Evolutionary conservation across 2,888 invertebrate species (phyloP).

Genomic region (Lasioglossum figueresi): DNA sequence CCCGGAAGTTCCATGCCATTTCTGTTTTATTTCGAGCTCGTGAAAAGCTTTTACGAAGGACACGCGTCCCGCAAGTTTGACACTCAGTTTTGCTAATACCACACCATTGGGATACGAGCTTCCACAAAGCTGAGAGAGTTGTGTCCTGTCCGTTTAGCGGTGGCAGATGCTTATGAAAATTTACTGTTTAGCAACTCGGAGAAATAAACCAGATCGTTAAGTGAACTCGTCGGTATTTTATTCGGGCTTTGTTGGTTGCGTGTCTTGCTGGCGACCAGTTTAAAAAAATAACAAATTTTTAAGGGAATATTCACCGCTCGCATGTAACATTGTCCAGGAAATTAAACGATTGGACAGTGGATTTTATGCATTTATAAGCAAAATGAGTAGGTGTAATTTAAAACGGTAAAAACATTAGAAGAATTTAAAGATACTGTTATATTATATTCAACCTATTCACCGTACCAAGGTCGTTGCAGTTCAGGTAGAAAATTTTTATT

Average conservation of each 20-base stretch:
- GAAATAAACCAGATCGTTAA: neutral
- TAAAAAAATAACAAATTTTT: too few species aligned
- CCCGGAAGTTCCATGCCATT: neutral
- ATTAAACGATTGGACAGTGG: too few species aligned
- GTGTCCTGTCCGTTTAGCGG: neutral
- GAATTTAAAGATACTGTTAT: too few species aligned
- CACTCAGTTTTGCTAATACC: neutral
- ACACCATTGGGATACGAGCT: neutral
- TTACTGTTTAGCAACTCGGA: neutral
- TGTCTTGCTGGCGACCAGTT: neutral
- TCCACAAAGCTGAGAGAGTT: neutral
- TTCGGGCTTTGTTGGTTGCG: neutral
- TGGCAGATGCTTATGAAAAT: neutral
- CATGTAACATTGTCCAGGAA: too few species aligned
- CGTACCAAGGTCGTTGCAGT: too few species aligned
- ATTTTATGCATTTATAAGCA: too few species aligned
- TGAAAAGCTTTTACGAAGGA: neutral
- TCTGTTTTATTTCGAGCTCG: slow-evolving; percentile 9
- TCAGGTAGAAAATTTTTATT: too few species aligned
- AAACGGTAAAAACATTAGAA: too few species aligned
- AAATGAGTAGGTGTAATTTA: too few species aligned
- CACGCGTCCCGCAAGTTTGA: neutral
- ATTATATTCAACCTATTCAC: too few species aligned
- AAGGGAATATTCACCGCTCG: too few species aligned
- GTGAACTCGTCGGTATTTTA: neutral